These are phyloP conservation scores for Urocyon cinereoargenteus DNA, from an alignment of 2,797 vertebrate genomes.

Conservation along the genomic window DNA sequence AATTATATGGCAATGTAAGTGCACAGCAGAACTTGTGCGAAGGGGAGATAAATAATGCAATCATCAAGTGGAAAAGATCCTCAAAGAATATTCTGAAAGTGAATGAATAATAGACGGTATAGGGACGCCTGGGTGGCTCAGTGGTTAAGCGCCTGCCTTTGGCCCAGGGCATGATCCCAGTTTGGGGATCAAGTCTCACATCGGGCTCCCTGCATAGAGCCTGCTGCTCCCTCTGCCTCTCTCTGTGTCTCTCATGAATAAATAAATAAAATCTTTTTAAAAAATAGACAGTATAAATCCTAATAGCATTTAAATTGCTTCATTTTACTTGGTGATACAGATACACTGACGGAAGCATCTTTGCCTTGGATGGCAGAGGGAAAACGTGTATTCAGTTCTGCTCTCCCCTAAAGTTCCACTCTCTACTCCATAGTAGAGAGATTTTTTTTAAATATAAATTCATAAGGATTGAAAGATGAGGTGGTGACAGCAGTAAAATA, in stretches of 20 bases:
- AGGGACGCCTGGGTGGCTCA: no score
- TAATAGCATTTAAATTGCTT: not conserved
- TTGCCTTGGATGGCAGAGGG: not conserved
- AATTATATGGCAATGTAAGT: not conserved
- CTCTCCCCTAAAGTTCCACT: not conserved
- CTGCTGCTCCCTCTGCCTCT: no score
- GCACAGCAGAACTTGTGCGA: not conserved
- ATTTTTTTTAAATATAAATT: not conserved
- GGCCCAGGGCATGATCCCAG: no score
- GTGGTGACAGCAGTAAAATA: not conserved
- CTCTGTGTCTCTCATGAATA: no score
- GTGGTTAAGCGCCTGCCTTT: no score
- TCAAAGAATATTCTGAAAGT: not conserved
- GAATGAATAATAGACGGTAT: not conserved
- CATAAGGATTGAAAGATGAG: not conserved
- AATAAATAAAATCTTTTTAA: no score
- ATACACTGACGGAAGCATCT: not conserved
- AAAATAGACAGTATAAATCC: not conserved
- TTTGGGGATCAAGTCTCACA: no score
- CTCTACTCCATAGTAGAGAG: not conserved
- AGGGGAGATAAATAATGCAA: not conserved
- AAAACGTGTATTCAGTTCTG: not conserved
- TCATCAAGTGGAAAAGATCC: not conserved
- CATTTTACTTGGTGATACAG: not conserved
- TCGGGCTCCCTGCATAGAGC: no score